A percentile compares a stretch with the other conserved stretches of the same genome.
These are phyloP conservation scores for Antechinus flavipes DNA, from an alignment of 2,113 vertebrate species.

Conservation along the genomic window DNA sequence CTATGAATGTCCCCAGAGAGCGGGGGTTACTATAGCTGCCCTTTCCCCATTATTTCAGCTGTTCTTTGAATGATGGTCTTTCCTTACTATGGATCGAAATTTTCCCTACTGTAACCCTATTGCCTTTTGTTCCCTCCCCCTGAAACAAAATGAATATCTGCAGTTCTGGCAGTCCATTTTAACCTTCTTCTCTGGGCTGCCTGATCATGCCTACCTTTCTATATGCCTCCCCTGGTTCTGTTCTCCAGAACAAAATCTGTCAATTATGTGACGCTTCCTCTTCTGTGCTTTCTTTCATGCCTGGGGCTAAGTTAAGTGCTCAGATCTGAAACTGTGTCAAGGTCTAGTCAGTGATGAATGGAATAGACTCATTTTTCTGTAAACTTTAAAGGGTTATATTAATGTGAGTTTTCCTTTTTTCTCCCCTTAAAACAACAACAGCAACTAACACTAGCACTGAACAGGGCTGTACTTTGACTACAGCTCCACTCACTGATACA, in stretches of 20 bases:
- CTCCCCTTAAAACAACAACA: background rate
- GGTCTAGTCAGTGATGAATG: slow-evolving; percentile 12
- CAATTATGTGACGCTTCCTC: background rate
- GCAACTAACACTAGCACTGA: background rate
- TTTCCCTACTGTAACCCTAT: slow-evolving; percentile 44
- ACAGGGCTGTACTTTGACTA: background rate
- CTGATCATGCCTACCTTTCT: background rate
- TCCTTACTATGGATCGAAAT: slow-evolving; percentile 51
- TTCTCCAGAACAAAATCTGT: background rate
- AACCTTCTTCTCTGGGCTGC: background rate
- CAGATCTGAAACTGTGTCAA: slow-evolving; percentile 31
- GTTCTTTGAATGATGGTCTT: slow-evolving; percentile 64
- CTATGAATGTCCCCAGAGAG: slow-evolving; percentile 61
- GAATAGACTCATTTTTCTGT: slow-evolving; percentile 8
- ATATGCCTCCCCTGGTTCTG: background rate
- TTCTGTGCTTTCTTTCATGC: slow-evolving; percentile 15
- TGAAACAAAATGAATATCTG: slow-evolving; percentile 22
- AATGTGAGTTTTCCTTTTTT: background rate
- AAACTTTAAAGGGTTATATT: slow-evolving; percentile 9
- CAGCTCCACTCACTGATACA: background rate
- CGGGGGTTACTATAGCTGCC: slow-evolving; percentile 63
- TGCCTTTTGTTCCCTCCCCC: slow-evolving; percentile 50
- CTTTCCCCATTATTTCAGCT: slow-evolving; percentile 64
- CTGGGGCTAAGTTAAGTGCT: background rate
- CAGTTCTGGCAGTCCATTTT: background rate